Evolutionary conservation across 2,113 vertebrate genomes (phyloP), one percentile per base, ranked within the genome.

Genomic region (Alouatta palliata): DNA sequence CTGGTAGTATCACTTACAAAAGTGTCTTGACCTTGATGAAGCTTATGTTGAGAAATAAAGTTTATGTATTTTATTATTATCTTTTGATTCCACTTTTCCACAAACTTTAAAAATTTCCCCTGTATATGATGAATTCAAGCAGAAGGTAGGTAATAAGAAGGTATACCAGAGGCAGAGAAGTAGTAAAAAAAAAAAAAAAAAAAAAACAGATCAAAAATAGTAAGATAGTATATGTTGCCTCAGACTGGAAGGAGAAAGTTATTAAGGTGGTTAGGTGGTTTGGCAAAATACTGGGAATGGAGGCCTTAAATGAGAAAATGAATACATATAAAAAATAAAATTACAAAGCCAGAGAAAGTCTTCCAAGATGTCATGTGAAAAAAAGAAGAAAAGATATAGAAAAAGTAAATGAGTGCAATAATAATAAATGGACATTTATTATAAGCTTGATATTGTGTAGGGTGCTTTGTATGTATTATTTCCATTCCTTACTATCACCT

Each of bases 251-350:
- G 56, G 2, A 82, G 11, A 66, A 96, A 88, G 10, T 77, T 85
- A 89, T 23, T 85, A 93, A 66, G 40, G 5, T 68, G 52, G n/a
- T 52, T 58, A 49, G 23, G 14, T 64, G 21, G 35, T 80, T 56
- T 94, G 56, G 56, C 73, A 90, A 75, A 94, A 83, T 49, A 83
- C 21, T 91, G 37, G 9, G 64, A 94, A 94, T 4, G 7, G 52
- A 19, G 30, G 37, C 20, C 61, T 90, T 81, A 81, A 90, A 54
- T 40, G 6, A 82, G 75, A 93, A 97, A 92, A 94, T 7, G 25
- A 3, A 45, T 90, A 96, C 27, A 76, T 45, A 7, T n/a, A 83
- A 94, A 94, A 95, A 97, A 79, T 73, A 82, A 56, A 94, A 84
- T 87, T 90, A 84, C 13, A 87, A 93, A 84, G 40, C 73, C 35